Evolutionary conservation across 1,140 invertebrate genomes (phyloP).

Genomic region (Aphelinus certus): DNA sequence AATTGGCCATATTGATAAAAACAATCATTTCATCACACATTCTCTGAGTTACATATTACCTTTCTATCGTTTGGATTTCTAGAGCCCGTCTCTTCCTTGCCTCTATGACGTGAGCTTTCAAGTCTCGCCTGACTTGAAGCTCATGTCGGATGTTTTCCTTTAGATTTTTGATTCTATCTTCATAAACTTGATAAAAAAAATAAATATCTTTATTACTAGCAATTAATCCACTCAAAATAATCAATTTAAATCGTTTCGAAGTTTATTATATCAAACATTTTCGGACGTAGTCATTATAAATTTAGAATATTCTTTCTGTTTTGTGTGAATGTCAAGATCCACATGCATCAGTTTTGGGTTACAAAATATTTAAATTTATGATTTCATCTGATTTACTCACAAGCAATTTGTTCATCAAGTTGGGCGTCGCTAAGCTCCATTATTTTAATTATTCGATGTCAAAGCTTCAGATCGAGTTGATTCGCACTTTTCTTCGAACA

Average conservation of each 20-base stretch:
- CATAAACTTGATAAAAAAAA: conserved; percentile 22
- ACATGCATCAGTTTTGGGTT: no score
- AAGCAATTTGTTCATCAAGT: conserved; percentile 15
- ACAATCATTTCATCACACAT: background rate
- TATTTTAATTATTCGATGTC: background rate
- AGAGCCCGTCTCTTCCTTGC: conserved; percentile 23
- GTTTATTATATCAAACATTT: no score
- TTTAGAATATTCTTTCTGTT: no score
- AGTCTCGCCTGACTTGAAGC: conserved; percentile 19
- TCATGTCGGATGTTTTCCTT: conserved; percentile 33
- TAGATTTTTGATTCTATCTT: conserved; percentile 28
- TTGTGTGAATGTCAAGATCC: no score
- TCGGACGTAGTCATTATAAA: no score
- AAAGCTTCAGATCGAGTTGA: no score
- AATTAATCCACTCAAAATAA: no score
- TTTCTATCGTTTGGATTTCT: conserved; percentile 31
- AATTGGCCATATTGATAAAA: background rate
- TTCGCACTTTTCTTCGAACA: no score
- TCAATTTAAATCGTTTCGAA: no score
- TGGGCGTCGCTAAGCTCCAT: conserved; percentile 17
- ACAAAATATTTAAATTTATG: no score
- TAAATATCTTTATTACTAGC: background rate
- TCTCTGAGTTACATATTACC: background rate
- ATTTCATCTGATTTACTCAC: background rate
- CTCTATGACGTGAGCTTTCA: conserved; percentile 29